These are phyloP conservation scores for Phalangium opilio DNA, from an alignment of 2,888 invertebrate species.

Conservation along the genomic window DNA sequence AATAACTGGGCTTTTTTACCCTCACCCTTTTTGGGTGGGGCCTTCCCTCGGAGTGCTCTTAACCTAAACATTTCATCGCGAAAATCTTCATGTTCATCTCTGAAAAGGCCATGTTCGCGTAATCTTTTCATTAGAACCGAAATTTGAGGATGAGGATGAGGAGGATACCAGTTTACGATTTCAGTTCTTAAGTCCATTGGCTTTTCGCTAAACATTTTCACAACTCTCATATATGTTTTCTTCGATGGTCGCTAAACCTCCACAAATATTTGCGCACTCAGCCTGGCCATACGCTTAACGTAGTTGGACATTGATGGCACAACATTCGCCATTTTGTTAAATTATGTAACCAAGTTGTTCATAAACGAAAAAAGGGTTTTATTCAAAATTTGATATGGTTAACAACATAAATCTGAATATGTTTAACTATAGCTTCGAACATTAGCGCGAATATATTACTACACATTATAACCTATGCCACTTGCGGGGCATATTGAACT, in stretches of 20 bases:
- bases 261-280: slow-evolving; percentile 75
- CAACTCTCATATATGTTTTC: slow-evolving; percentile 59
- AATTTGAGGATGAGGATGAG: slow-evolving; percentile 59
- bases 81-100: slow-evolving; percentile 79
- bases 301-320: slow-evolving; percentile 44
- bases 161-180: slow-evolving; percentile 72
- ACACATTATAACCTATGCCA: no score
- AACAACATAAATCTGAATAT: no score
- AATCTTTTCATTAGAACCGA: slow-evolving; percentile 52
- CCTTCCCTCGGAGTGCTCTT: slow-evolving; percentile 59
- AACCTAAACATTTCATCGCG: slow-evolving; percentile 68
- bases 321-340: no score
- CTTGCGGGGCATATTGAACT: no score
- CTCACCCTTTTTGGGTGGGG: slow-evolving; percentile 35
- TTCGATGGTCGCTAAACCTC: slow-evolving; percentile 66
- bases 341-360: no score
- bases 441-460: no score
- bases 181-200: slow-evolving; percentile 57
- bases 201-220: slow-evolving; percentile 55
- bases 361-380: no score
- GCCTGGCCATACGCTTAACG: slow-evolving; percentile 63
- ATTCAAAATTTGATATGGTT: no score
- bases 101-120: slow-evolving; percentile 58
- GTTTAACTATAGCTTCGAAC: no score
- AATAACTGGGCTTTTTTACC: slow-evolving; percentile 17